Evolutionary conservation across 2,888 invertebrate species (phyloP), one percentile per base, ranked within the genome.

Genomic region (Microplitis manilae): DNA sequence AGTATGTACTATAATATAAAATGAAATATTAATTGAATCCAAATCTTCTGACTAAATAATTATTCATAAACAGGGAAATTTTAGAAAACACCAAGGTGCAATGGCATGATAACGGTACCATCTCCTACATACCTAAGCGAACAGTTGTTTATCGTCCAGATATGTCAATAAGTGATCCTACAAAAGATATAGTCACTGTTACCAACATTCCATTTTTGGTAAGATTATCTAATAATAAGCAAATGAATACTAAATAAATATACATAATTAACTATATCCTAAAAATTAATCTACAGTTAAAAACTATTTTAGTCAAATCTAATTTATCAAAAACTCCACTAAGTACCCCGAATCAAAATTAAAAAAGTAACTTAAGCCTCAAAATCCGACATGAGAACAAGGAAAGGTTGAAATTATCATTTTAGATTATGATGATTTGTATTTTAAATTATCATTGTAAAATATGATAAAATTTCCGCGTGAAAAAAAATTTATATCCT

Each of bases 171-270:
- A 94, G 93, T 0, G 91, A 94, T 86, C 93, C 94, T 1, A 90
- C 92, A 39, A 90, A 92, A 0, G 92, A 94, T 73, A 85, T 90
- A 0, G 88, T 97, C 1, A 90, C 91, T 0, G 92, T 94, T 0
- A 93, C 95, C 0, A 96, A 96, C 87, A 91, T 95, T 82, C 94
- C 95, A 0, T 90, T 94, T 81, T 85, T 95, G 89, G 96, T 94
- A 91, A 93, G 94, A 83, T 68, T 39, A 39, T 30, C 30, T 30
- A 30, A 30, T 30, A 30, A 30, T 30, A 30, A 30, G 30, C 30
- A 0, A 30, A 30, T 30, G 0, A 30, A 30, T 30, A 4, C 4
- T 2, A 30, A 30, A 30, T 30, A 4, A 30, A 30, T 15, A 17
- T 60, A 9, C 50, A 13, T 50, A 50, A 50, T 50, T 13, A 50